Percentiles rank a stretch among this genome's conserved stretches.
Evolutionary conservation across 2,888 invertebrate species (phyloP).

Genomic region (Phengaris arion): DNA sequence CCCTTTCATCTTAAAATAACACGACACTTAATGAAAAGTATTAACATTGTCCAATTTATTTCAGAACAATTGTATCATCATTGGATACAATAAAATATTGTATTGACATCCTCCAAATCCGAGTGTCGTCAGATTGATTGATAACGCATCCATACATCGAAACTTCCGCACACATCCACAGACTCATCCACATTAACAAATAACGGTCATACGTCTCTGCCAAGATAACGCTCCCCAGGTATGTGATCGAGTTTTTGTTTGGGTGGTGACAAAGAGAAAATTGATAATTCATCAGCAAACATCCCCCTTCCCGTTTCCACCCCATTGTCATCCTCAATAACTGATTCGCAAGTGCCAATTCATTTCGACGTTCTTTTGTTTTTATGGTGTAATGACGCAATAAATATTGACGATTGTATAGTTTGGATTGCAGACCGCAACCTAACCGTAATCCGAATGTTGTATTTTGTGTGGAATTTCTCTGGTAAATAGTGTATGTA

Average conservation of each 20-base stretch:
- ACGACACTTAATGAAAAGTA: neutral
- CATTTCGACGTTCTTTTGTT: constrained; percentile 19
- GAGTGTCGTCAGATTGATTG: constrained; percentile 63
- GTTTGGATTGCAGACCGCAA: neutral
- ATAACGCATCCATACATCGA: constrained; percentile 49
- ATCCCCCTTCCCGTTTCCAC: constrained; percentile 39
- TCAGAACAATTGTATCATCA: constrained; percentile 16
- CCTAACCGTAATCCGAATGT: neutral
- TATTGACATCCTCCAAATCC: constrained; percentile 46
- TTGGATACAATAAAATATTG: constrained; percentile 30
- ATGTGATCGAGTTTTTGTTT: constrained; percentile 70
- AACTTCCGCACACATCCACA: constrained; percentile 57
- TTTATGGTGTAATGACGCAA: constrained; percentile 11
- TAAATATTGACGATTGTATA: neutral
- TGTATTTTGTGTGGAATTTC: neutral
- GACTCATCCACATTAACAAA: constrained; percentile 64
- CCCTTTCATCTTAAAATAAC: neutral
- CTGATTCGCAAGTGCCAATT: constrained; percentile 59
- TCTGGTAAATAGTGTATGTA: neutral
- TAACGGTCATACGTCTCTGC: constrained; percentile 72
- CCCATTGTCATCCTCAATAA: constrained; percentile 63
- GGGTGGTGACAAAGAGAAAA: constrained; percentile 70
- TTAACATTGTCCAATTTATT: constrained; percentile 24
- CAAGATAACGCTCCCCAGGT: constrained; percentile 73
- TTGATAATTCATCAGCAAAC: constrained; percentile 69